Base-by-base conservation (phyloP, 2,797 vertebrate genomes). In the Rhadinocentrus ornatus region DNA sequence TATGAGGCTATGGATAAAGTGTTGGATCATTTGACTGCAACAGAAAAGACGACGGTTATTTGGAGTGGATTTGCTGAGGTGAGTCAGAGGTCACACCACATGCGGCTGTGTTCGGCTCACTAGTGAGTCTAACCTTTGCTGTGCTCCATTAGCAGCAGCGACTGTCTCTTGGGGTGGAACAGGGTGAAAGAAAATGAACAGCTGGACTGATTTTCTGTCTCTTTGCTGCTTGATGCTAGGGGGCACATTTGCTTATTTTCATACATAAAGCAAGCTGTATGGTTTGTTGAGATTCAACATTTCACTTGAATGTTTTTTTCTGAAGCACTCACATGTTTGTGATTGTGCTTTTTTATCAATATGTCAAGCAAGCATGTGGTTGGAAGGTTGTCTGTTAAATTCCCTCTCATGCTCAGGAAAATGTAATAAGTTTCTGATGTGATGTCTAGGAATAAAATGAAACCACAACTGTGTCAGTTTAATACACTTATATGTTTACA, bases 41-140 rank as follows among this genome's bases (percentile, higher is more conserved):
- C 75, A 53, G 66, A 59, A 76, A 62, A 84, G 65, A 80, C 52
- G 26, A 58, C 22, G 32, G 68, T 41, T 62, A 75, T 90, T 90
- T 91, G 78, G 75, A 44, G 20, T 54, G 63, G 75, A 83, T 90
- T 85, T 84, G 81, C 57, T 0, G 72, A 89, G 87, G 85, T 88
- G 78, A 89, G 87, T 87, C 82, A 80, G 86, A 85, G 88, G 83
- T 90, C 75, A 69, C 55, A 62, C 48, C 56, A 27, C 74, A 75
- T 80, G 76, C 50, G 81, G 68, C 48, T 65, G 75, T 55, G 68
- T 61, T 72, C 68, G 39, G 56, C 81, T 83, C 83, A 62, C 67
- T 66, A 75, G 80, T 85, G 78, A 84, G 74, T 82, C 77, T 87
- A 88, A 87, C 91, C 88, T 92, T 88, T 89, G 79, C 83, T 66